Evolutionary conservation across 2,113 vertebrate genomes (phyloP).

Genomic region (Lepus americanus): DNA sequence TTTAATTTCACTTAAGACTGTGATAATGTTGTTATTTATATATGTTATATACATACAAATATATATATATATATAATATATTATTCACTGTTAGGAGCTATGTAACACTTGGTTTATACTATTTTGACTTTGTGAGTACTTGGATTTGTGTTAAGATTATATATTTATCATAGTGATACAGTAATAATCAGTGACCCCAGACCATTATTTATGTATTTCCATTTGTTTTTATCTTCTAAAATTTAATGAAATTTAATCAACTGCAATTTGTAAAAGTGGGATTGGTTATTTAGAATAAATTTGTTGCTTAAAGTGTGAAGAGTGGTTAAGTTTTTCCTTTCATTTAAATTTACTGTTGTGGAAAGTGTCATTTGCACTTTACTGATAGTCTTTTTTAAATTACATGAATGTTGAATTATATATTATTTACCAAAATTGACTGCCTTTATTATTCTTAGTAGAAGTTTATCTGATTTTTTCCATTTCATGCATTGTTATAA

Average conservation of each 20-base stretch:
- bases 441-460: neutral
- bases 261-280: neutral
- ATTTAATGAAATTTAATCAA: neutral
- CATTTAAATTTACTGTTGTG: neutral
- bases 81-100: neutral
- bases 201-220: neutral
- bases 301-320: neutral
- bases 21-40: too few species aligned
- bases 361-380: neutral
- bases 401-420: neutral
- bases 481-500: neutral
- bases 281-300: neutral
- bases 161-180: neutral
- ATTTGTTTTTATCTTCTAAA: neutral
- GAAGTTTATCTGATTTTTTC: neutral
- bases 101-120: neutral
- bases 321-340: neutral
- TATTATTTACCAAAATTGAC: neutral
- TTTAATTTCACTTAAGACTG: neutral
- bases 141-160: neutral
- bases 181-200: neutral
- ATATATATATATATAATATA: neutral
- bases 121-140: neutral
- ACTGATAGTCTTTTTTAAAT: neutral
- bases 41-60: too few species aligned